A percentile compares a stretch with the other conserved stretches of the same genome.
Conservation (phyloP, 2,888 invertebrate species). For the Sphaerophoria taeniata region DNA sequence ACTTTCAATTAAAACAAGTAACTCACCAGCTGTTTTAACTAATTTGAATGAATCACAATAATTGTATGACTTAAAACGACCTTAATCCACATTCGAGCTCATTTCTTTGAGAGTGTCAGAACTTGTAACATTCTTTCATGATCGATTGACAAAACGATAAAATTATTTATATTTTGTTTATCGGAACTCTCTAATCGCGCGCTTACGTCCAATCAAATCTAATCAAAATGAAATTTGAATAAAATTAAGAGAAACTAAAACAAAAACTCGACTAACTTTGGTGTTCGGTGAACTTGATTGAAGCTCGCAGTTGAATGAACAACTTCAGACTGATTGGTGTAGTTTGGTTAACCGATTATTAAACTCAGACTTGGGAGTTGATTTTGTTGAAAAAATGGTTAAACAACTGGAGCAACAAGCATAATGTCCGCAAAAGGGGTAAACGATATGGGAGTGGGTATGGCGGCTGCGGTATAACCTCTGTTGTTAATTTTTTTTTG, state of each 20-base stretch:
- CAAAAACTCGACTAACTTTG: slow-evolving; percentile 19
- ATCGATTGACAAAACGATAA: slow-evolving; percentile 16
- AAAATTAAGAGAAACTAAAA: not conserved
- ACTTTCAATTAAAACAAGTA: slow-evolving; percentile 2
- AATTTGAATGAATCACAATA: not conserved
- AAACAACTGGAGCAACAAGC: slow-evolving; percentile 44
- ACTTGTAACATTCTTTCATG: not conserved
- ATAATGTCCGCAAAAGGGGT: not conserved
- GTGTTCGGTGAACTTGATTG: slow-evolving; percentile 3
- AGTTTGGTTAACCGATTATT: slow-evolving; percentile 60
- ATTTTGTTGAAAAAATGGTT: slow-evolving; percentile 36
- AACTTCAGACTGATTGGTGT: slow-evolving; percentile 63
- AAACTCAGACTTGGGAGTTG: slow-evolving; percentile 42
- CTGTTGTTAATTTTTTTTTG: slow-evolving; percentile 5
- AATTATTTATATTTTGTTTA: not conserved
- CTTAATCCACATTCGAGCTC: slow-evolving; percentile 37
- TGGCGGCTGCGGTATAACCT: slow-evolving; percentile 3
- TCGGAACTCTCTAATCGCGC: not conserved
- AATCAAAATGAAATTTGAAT: slow-evolving; percentile 6
- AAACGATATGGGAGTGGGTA: not conserved
- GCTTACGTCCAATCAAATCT: not conserved
- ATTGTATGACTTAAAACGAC: not conserved
- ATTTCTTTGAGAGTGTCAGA: not conserved
- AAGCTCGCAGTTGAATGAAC: slow-evolving; percentile 47
- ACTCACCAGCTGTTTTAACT: slow-evolving; percentile 31